Conservation (phyloP, 2,797 vertebrate genomes). For the Ibycter americanus region DNA sequence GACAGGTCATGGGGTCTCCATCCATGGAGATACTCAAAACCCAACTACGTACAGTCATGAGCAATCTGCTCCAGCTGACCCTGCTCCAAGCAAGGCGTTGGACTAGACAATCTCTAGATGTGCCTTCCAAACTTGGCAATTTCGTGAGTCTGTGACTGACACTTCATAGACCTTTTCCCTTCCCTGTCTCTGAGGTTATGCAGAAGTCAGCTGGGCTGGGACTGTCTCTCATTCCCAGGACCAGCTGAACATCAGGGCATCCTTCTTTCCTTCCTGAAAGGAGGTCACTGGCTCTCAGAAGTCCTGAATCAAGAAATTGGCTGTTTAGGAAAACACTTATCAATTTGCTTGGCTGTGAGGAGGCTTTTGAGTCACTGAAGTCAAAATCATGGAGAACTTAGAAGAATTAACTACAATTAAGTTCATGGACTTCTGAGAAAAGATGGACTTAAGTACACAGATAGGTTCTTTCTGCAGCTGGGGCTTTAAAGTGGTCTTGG, state of each 20-base stretch:
- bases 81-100: background rate
- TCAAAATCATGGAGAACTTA: background rate
- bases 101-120: background rate
- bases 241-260: background rate
- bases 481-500: background rate
- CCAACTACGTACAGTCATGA: background rate
- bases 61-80: background rate
- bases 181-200: background rate
- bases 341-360: background rate
- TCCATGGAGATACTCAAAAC: background rate
- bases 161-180: background rate
- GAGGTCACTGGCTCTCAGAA: background rate
- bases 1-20: background rate
- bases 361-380: background rate
- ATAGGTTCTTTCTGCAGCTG: background rate
- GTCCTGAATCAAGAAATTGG: background rate
- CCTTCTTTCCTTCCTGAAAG: background rate
- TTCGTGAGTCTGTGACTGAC: background rate
- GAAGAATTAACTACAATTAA: background rate
- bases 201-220: background rate
- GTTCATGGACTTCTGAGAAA: background rate
- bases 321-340: background rate
- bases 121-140: background rate
- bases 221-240: background rate
- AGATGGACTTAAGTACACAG: background rate